phyloP scores from a whole-genome alignment of 1,140 invertebrate species.

The Dreissena polymorpha region DNA sequence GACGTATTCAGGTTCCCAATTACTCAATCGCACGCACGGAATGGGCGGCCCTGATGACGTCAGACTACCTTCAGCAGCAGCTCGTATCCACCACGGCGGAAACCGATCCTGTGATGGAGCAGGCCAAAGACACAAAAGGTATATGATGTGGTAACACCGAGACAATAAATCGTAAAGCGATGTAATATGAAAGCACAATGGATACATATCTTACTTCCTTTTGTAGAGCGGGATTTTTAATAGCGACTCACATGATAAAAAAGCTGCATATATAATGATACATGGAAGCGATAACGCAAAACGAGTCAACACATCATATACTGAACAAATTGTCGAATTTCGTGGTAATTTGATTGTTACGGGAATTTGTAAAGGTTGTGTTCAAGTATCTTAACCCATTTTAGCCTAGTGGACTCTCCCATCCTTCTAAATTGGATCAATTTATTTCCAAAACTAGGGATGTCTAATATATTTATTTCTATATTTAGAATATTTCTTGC shows the following conservation, averaged over 20 bases:
- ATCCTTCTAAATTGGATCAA: no score
- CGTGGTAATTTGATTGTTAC: no score
- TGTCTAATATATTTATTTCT: no score
- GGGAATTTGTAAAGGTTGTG: no score
- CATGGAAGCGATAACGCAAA: no score
- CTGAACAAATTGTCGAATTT: no score
- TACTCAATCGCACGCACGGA: constrained; percentile 32
- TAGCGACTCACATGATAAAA: neutral
- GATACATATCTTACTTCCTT: neutral
- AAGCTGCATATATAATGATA: no score
- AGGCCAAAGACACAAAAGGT: neutral
- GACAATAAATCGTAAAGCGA: neutral
- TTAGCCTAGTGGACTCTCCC: no score
- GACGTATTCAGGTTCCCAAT: constrained; percentile 5
- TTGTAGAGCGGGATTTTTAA: neutral
- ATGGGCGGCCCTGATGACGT: constrained; percentile 23
- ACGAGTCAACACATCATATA: no score
- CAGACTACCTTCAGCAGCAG: constrained; percentile 11
- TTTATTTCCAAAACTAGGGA: no score
- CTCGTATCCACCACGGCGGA: neutral
- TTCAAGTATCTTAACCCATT: no score
- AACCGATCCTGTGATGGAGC: neutral
- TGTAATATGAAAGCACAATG: neutral
- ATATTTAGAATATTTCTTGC: no score
- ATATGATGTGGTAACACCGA: neutral